A percentile compares a stretch with the other conserved stretches of the same genome.
Evolutionary conservation across 2,888 invertebrate species (phyloP).

Genomic region (Caenorhabditis panamensis): DNA sequence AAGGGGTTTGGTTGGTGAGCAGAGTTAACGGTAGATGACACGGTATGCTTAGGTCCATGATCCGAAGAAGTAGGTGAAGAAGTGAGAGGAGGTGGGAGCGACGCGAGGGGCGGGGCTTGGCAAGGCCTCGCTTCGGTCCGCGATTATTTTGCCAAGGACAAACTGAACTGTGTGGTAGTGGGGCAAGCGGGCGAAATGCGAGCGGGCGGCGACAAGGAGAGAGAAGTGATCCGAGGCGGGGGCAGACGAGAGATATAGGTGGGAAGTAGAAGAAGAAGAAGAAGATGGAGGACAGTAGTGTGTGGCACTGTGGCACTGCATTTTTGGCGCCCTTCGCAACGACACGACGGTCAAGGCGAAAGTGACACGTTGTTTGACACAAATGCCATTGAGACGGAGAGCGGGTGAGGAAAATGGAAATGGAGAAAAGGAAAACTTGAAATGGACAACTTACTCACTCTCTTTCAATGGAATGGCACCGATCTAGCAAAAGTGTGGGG

Average conservation of each 20-base stretch:
- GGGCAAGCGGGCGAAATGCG: slow-evolving; percentile 29
- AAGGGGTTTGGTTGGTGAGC: slow-evolving; percentile 27
- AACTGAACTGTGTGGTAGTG: slow-evolving; percentile 51
- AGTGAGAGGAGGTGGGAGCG: slow-evolving; percentile 1
- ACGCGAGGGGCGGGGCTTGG: slow-evolving; percentile 5
- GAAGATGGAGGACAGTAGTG: background rate
- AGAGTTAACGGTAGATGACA: slow-evolving; percentile 34
- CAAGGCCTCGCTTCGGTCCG: background rate
- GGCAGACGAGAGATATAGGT: too few relatives aligned
- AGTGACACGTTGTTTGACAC: slow-evolving; percentile 21
- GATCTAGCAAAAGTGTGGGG: too few relatives aligned
- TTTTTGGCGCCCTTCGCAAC: slow-evolving; percentile 15
- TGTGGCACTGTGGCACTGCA: too few relatives aligned
- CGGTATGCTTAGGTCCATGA: slow-evolving; percentile 19
- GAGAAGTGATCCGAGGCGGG: background rate
- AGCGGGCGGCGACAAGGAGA: background rate
- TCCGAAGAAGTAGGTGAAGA: slow-evolving; percentile 30
- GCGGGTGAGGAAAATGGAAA: background rate
- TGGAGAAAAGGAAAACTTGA: slow-evolving; percentile 20
- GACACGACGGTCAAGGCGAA: slow-evolving; percentile 12
- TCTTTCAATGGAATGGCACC: too few relatives aligned
- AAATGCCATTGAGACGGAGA: background rate
- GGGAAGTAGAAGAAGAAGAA: background rate
- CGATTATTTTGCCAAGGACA: slow-evolving; percentile 47
- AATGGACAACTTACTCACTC: slow-evolving; percentile 23